Base-by-base conservation (phyloP, 1,140 invertebrate species). In the Ceratina japonica region DNA sequence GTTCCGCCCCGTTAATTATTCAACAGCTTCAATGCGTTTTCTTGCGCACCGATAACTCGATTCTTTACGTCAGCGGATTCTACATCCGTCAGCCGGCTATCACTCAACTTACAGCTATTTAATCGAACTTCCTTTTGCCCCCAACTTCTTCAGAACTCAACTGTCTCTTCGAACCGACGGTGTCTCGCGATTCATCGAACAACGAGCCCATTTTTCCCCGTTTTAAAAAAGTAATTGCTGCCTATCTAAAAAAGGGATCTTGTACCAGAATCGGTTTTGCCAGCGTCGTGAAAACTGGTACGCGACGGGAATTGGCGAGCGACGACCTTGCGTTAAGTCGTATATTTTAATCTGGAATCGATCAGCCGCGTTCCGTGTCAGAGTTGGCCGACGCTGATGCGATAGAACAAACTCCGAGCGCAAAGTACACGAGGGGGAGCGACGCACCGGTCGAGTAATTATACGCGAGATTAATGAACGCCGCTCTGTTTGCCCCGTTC, bases 1-100 rank as follows among this genome's bases (percentile, higher is more conserved):
- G 58, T 80, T 65, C 27, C 59, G 20, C 37, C 37, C 37, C 78
- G 74, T 83, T 83, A 83, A 85, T 85, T 83, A 85, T 85, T 83
- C 83, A 80, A 65, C 52, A 22, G 7, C 54, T n/a, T 44, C 8
- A 49, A 75, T 56, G 56, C 31, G 24, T n/a, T 5, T 12, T 18
- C 20, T 12, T 16, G 37, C 20, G 44, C 2, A 49, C n/a, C 62
- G 49, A 65, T 65, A 65, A 66, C 44, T 65, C 73, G 71, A 52
- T 16, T 18, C 15, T 59, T 12, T 44, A 22, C 24, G 5, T n/a
- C 15, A 51, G 44, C 22, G 22, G 62, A 27, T 27, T 44, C 16
- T 27, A 62, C 16, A 31, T 62, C 16, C 24, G 0, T 15, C 27
- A 18, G 61, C 18, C 54, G 54, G 54, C 54, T 56, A 56, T 18